Base-by-base conservation (phyloP, 2,113 vertebrate species). In the Alaudala cheleensis region DNA sequence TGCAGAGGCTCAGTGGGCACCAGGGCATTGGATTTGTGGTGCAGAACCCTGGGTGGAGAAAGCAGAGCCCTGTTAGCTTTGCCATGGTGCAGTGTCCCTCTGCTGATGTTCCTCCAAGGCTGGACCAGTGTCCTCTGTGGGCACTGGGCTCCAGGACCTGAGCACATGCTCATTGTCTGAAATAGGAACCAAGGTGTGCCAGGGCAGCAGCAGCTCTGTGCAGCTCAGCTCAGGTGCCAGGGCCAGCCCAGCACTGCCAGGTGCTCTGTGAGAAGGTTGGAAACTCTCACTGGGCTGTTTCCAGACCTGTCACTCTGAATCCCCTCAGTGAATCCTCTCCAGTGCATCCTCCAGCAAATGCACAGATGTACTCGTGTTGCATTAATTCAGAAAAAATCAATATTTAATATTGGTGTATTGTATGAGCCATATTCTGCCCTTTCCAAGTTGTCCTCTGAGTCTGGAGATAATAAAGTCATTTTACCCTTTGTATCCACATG, bases 1-100 rank as follows among this genome's bases (percentile, higher is more conserved):
- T 47, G 54, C 95, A 86, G 53, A 95, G 96, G 86, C 97, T 95
- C 95, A 83, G 85, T 88, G 97, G 88, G 94, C 94, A 56, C 96
- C 91, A 47, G 76, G 94, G 92, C 56, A 45, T 69, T 93, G 19
- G 33, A 85, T 90, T 96, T 92, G 95, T 74, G 93, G 33, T 62
- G 49, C 93, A 37, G 87, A 88, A 7, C 61, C 47, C 54, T 23
- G 86, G 28, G 40, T 95, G 94, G 34, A 33, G 56, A 9, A 12
- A 62, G 69, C 94, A 69, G 51, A 88, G 77, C 94, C 74, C 92
- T 37, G 7, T 5, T n/a, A n/a, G n/a, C n/a, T n/a, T n/a, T n/a
- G n/a, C n/a, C n/a, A n/a, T n/a, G 12, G 21, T 18, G 84, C 45
- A 5, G 70, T 47, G 87, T 77, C 66, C 57, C 8, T 78, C 49